Evolutionary conservation across 2,888 invertebrate species (phyloP).

Genomic region (Parelbella ahira): DNA sequence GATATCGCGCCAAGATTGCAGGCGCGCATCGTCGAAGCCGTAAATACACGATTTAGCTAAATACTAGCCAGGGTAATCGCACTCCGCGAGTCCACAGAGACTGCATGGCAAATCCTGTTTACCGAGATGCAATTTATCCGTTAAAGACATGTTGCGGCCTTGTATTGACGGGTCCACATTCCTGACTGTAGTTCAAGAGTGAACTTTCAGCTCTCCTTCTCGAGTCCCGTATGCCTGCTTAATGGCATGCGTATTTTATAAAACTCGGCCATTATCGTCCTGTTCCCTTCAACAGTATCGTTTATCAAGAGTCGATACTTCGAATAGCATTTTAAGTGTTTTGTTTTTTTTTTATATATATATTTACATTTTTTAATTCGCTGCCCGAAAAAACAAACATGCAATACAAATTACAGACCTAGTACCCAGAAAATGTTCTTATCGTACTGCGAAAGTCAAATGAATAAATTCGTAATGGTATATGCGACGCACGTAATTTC

Average conservation of each 20-base stretch:
- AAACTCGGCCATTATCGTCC: conserved; percentile 7
- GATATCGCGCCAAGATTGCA: conserved; percentile 32
- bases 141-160: conserved; percentile 65
- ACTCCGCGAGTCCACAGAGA: conserved; percentile 54
- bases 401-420: conserved; percentile 17
- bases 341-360: too few species aligned
- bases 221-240: conserved; percentile 31
- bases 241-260: conserved; percentile 13
- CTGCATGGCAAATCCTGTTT: conserved; percentile 56
- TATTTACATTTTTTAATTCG: not conserved
- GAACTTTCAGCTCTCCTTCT: conserved; percentile 58
- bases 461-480: conserved; percentile 30
- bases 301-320: too few species aligned
- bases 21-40: conserved; percentile 42
- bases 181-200: conserved; percentile 38
- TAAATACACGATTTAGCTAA: conserved; percentile 56
- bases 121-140: conserved; percentile 68
- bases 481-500: conserved; percentile 35
- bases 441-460: conserved; percentile 20
- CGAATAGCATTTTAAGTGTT: too few species aligned
- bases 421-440: conserved; percentile 23
- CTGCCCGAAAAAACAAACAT: not conserved
- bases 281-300: not conserved
- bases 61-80: conserved; percentile 56
- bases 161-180: conserved; percentile 63